These are phyloP conservation scores for Thysanoteuthis rhombus DNA, from an alignment of 2,888 invertebrate species.

Conservation along the genomic window DNA sequence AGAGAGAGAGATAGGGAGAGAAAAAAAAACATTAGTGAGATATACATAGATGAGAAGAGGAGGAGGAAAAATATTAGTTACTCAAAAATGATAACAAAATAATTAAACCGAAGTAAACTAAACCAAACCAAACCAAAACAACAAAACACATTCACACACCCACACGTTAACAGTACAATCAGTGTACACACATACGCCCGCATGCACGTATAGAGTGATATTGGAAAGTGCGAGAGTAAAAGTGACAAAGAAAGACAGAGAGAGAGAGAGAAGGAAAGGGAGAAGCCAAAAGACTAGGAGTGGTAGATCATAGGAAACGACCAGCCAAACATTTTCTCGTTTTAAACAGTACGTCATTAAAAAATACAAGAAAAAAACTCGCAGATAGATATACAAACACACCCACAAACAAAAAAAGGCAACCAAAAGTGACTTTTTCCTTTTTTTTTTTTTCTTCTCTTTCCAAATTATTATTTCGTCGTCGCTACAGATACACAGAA, in stretches of 20 bases:
- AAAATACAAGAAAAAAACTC: not conserved
- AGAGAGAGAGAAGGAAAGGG: not conserved
- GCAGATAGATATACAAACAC: not conserved
- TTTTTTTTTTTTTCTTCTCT: not conserved
- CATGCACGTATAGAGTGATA: too few relatives aligned
- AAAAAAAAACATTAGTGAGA: not conserved
- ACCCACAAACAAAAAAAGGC: not conserved
- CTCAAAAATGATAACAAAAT: not conserved
- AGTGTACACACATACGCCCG: not conserved
- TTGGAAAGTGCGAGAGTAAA: not conserved
- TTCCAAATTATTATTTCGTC: not conserved
- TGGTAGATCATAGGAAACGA: not conserved
- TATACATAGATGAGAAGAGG: too few relatives aligned
- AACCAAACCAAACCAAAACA: not conserved
- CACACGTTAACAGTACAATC: not conserved
- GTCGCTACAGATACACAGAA: not conserved
- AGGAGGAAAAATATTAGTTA: too few relatives aligned
- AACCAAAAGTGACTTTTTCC: not conserved
- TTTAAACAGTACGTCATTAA: not conserved
- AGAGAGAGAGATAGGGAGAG: not conserved
- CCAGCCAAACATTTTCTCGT: not conserved
- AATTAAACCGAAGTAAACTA: not conserved
- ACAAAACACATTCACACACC: not conserved
- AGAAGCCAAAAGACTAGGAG: not conserved
- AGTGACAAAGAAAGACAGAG: too few relatives aligned